Base-by-base conservation (phyloP, 2,888 invertebrate species). In the Mechanitis mazaeus region DNA sequence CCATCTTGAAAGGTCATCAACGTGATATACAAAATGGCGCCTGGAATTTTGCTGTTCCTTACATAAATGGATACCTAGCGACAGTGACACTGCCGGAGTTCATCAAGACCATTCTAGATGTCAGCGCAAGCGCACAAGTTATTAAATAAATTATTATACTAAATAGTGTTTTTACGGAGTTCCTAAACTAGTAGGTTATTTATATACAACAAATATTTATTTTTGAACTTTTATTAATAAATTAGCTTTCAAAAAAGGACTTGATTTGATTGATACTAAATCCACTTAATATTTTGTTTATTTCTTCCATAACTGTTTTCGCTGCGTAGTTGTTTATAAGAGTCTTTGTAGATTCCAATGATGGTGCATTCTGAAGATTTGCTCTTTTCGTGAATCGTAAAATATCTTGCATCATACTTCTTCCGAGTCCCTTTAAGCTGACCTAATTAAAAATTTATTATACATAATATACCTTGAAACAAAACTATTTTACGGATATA, bases 1-100 rank as follows among this genome's bases (percentile, higher is more conserved):
- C 65, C 33, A 78, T 82, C 6, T 63, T 80, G 3, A 64, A 71
- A 53, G 69, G 70, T 9, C 72, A 74, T 61, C 76, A 71, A 20
- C 72, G 72, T n/a, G 69, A 71, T 1, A 73, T 77, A 12, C 61
- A 71, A 11, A 56, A 63, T 4, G 65, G 66, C 5, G 65, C 69
- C 3, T 60, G 59, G 58, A 45, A 60, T 2, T 70, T 66, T 55
- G 66, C 70, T 5, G 58, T 68, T 20, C 59, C 67, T 12, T 61
- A 67, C 53, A 59, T 56, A 1, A 62, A 68, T 50, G 33, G 58
- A 2, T 58, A 61, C 45, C 53, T 68, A 7, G 45, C 38, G 1
- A 56, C 55, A 11, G 53, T 71, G 12, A 60, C 72, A 0, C 67
- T 68, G 4, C 53, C 58, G 3, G 66, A 75, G 33, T 68, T 76